Evolutionary conservation across 2,797 vertebrate genomes (phyloP).

Genomic region (Xerus rutilus): DNA sequence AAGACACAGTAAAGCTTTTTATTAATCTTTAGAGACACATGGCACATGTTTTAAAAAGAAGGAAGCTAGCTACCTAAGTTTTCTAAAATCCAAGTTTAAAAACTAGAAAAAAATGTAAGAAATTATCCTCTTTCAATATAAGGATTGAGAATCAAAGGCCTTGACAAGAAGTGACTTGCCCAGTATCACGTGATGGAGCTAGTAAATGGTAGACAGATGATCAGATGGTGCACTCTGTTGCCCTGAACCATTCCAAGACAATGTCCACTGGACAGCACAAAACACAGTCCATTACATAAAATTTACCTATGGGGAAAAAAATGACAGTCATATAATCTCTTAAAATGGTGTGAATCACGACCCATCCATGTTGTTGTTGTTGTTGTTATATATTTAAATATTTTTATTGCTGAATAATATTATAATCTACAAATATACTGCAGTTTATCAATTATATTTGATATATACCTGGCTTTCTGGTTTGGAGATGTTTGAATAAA

Average conservation of each 20-base stretch:
- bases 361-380: no score
- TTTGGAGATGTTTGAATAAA: no score
- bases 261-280: neutral
- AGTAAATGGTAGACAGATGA: neutral
- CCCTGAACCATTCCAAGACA: neutral
- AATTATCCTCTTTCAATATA: neutral
- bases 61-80: no score
- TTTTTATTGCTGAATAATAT: no score
- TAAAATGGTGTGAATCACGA: neutral
- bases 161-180: neutral
- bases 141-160: neutral
- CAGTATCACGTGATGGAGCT: neutral
- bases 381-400: no score
- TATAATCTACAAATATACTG: no score
- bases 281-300: neutral
- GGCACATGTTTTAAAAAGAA: neutral
- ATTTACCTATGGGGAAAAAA: neutral
- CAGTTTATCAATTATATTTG: no score
- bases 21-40: conserved; percentile 7
- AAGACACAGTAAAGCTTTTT: neutral
- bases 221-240: neutral
- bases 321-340: neutral
- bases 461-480: no score
- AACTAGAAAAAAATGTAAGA: neutral
- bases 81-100: no score